Conservation (phyloP, 2,797 vertebrate species). For the Eptatretus atami region DNA sequence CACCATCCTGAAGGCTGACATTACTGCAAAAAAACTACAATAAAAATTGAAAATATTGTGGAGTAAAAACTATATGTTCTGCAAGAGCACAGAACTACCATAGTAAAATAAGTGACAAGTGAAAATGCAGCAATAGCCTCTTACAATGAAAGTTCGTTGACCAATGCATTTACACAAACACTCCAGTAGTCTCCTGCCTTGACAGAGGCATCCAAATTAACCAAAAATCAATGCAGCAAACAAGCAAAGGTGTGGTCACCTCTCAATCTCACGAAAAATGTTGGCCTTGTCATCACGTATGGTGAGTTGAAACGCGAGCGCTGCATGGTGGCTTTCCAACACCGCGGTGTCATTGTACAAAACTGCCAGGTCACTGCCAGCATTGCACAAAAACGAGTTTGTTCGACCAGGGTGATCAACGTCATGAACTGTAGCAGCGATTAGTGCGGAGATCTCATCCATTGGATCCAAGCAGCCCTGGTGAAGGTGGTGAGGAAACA, state of each 20-base stretch:
- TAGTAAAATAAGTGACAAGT: too few species aligned
- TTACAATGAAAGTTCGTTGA: too few species aligned
- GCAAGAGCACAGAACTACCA: too few species aligned
- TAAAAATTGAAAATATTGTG: too few species aligned
- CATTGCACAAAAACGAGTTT: slow-evolving; percentile 79
- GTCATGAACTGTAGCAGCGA: slow-evolving; percentile 63
- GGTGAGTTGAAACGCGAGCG: slow-evolving; percentile 77
- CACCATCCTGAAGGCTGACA: too few species aligned
- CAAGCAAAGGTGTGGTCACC: slow-evolving; percentile 18
- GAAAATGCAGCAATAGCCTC: too few species aligned
- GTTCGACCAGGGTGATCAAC: slow-evolving; percentile 81
- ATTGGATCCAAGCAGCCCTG: slow-evolving; percentile 66
- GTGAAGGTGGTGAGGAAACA: slow-evolving; percentile 7
- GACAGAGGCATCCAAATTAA: neutral
- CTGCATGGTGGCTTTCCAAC: slow-evolving; percentile 69
- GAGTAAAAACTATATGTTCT: too few species aligned
- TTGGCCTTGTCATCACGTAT: slow-evolving; percentile 52
- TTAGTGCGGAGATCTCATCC: slow-evolving; percentile 58
- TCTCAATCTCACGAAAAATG: slow-evolving; percentile 79
- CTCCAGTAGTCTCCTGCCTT: too few species aligned
- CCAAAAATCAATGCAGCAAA: neutral
- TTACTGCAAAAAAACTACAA: too few species aligned
- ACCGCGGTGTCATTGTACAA: slow-evolving; percentile 74
- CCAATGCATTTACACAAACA: too few species aligned
- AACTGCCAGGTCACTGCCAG: slow-evolving; percentile 52